Evolutionary conservation across 2,888 invertebrate species (phyloP).

Genomic region (Cataglyphis albicans): DNA sequence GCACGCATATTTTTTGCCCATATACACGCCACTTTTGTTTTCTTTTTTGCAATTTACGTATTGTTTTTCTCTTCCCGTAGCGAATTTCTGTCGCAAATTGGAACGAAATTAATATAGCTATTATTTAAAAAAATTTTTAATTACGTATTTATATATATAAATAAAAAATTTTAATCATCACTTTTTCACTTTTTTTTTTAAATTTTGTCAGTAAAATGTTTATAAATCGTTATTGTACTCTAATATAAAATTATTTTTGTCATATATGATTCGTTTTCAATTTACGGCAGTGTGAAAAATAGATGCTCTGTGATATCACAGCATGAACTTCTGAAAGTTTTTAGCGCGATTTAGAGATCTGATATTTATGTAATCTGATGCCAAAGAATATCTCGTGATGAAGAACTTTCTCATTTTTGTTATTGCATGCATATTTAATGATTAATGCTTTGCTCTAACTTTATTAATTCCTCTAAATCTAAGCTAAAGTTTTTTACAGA

Average conservation of each 20-base stretch:
- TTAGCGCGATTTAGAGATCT: slow-evolving; percentile 32
- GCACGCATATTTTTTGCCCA: slow-evolving; percentile 66
- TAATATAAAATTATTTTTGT: neutral
- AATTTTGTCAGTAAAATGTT: neutral
- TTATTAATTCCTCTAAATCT: slow-evolving; percentile 66
- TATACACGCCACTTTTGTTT: slow-evolving; percentile 67
- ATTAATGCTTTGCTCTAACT: slow-evolving; percentile 84
- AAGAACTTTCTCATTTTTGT: slow-evolving; percentile 74
- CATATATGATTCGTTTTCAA: slow-evolving; percentile 10
- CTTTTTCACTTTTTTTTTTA: neutral
- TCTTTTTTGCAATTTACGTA: slow-evolving; percentile 42
- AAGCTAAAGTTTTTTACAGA: slow-evolving; percentile 63
- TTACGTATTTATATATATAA: neutral
- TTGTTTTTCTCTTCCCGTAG: neutral
- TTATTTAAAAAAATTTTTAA: slow-evolving; percentile 21
- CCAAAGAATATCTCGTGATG: slow-evolving; percentile 53
- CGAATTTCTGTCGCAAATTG: slow-evolving; percentile 7
- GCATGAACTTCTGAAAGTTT: slow-evolving; percentile 20
- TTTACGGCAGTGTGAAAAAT: neutral
- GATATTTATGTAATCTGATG: slow-evolving; percentile 43
- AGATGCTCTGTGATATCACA: neutral
- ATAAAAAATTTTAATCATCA: neutral
- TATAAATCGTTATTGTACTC: neutral
- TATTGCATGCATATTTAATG: slow-evolving; percentile 78
- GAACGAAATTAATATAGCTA: neutral